Base-by-base conservation (phyloP, 2,888 invertebrate species). In the Poecilus cupreus region DNA sequence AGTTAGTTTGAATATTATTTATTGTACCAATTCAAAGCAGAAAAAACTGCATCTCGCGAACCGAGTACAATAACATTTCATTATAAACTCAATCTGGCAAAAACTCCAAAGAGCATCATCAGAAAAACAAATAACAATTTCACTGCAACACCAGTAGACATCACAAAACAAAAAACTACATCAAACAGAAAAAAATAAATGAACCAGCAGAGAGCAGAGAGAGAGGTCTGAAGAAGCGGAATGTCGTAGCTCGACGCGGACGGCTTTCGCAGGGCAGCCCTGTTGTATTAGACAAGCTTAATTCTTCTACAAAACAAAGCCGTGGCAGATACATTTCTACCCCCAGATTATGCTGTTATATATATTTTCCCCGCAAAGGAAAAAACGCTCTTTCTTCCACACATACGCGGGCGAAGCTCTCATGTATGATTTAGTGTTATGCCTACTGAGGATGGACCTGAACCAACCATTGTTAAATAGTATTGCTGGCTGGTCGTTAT, bases 291-390 rank as follows among this genome's bases (percentile, higher is more conserved):
- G 87, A 87, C 86, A 84, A 84, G 87, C 88, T 88, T 88, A 88
- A 88, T 88, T 88, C 88, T 85, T 87, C 86, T 86, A 86, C 86
- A 87, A 88, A 88, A 88, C 88, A 88, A 88, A 87, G 86, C 86
- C 85, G 83, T 84, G 84, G 85, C 85, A 87, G 87, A 87, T 87
- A 88, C 87, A 87, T 87, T 88, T 87, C 88, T 86, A 85, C 88
- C 87, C 32, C 87, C 86, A 87, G 87, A 88, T 88, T 88, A 88
- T 87, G 84, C 87, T 84, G 85, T 86, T 87, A 86, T 87, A 88
- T 87, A 88, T 85, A 84, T 81, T 81, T 86, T 87, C 84, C 86
- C 86, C 85, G 84, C 85, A 82, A 86, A 85, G 60, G 72, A 70
- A 82, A 82, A 82, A 82, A 68, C 79, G 51, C 57, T 26, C 43